These are phyloP conservation scores for Speoplatyrhinus poulsoni DNA, from an alignment of 2,113 vertebrate species.

Conservation along the genomic window DNA sequence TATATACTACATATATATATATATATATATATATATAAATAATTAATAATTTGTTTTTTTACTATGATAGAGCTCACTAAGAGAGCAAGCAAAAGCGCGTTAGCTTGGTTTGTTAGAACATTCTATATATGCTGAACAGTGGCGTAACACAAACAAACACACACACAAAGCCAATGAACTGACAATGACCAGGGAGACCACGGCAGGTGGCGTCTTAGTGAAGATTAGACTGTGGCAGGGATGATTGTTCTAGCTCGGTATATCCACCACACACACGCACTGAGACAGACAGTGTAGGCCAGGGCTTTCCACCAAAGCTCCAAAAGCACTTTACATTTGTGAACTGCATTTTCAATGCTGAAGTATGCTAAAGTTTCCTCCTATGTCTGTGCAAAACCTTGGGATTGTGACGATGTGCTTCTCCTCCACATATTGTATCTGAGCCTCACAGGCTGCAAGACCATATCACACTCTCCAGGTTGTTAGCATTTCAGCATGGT, in stretches of 20 bases:
- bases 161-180: background rate
- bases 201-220: slow-evolving; percentile 1
- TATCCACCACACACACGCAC: slow-evolving; percentile 15
- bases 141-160: background rate
- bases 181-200: background rate
- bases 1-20: background rate
- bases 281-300: background rate
- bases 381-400: no score
- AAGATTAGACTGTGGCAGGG: background rate
- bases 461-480: no score
- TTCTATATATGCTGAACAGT: background rate
- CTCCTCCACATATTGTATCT: no score
- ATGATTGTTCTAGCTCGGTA: slow-evolving; percentile 8
- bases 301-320: background rate
- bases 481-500: no score
- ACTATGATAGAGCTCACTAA: background rate
- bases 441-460: no score
- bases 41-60: background rate
- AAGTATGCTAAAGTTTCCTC: no score
- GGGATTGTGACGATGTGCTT: no score
- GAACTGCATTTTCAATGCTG: no score
- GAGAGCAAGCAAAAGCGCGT: background rate
- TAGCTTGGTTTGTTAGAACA: background rate
- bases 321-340: no score
- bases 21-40: background rate